A percentile compares a stretch with the other conserved stretches of the same genome.
These are phyloP conservation scores for Anabas testudineus DNA, from an alignment of 2,797 vertebrate species.

Conservation along the genomic window DNA sequence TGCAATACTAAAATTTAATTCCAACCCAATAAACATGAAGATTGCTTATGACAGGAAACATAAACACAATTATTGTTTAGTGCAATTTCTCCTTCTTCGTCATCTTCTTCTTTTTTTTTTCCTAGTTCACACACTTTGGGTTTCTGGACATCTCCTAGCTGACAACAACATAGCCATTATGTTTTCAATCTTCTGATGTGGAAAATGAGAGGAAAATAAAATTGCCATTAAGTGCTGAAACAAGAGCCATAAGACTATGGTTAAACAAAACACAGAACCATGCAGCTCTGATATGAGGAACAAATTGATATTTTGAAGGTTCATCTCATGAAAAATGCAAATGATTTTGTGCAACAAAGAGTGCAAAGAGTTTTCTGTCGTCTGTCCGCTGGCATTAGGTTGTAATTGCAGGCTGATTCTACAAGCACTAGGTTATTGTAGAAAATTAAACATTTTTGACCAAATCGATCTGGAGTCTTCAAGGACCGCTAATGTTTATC, in stretches of 20 bases:
- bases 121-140: slow-evolving; percentile 60
- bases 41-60: slow-evolving; percentile 57
- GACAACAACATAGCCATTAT: slow-evolving; percentile 65
- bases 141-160: slow-evolving; percentile 60
- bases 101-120: too few relatives aligned
- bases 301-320: slow-evolving; percentile 42
- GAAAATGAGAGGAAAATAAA: slow-evolving; percentile 69
- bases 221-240: slow-evolving; percentile 60
- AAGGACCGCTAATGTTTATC: slow-evolving; percentile 9
- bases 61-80: slow-evolving; percentile 52
- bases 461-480: slow-evolving; percentile 25
- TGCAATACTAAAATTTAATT: slow-evolving; percentile 63
- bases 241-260: slow-evolving; percentile 37
- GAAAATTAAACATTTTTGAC: slow-evolving; percentile 46
- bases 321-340: slow-evolving; percentile 14
- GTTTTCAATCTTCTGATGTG: slow-evolving; percentile 71
- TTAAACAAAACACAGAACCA: slow-evolving; percentile 58
- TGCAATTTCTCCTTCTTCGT: slow-evolving; percentile 44
- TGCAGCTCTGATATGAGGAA: slow-evolving; percentile 36
- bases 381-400: slow-evolving; percentile 48
- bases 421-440: slow-evolving; percentile 55
- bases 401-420: slow-evolving; percentile 64
- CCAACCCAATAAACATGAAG: slow-evolving; percentile 65
- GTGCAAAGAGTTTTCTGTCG: too few relatives aligned
- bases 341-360: slow-evolving; percentile 35